These are phyloP conservation scores for Misgurnus mizolepis DNA, from an alignment of 2,113 vertebrate genomes.

Conservation along the genomic window DNA sequence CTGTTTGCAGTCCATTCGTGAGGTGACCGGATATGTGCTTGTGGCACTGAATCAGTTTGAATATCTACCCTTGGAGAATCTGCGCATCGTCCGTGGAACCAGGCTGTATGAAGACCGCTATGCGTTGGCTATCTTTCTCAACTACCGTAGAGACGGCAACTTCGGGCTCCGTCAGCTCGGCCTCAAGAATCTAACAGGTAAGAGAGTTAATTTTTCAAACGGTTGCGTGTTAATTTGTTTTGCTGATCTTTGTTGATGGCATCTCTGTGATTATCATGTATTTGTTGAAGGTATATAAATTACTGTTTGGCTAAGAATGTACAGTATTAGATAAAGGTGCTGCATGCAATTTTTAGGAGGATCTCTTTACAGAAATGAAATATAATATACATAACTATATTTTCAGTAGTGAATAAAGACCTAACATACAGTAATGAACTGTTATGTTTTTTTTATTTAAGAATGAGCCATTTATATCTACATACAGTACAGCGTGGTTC, in stretches of 20 bases:
- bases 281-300: neutral
- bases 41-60: constrained; percentile 99
- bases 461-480: too few species aligned
- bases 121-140: constrained; percentile 91
- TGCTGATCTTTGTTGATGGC: neutral
- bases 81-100: constrained; percentile 93
- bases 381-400: too few species aligned
- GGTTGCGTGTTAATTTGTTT: neutral
- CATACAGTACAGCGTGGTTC: too few species aligned
- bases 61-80: constrained; percentile 94
- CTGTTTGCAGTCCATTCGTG: constrained; percentile 88
- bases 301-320: neutral
- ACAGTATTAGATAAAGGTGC: neutral
- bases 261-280: neutral
- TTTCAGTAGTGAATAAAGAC: too few species aligned
- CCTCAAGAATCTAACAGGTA: constrained; percentile 91
- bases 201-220: neutral
- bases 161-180: constrained; percentile 93
- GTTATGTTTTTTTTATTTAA: too few species aligned
- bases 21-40: constrained; percentile 96
- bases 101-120: constrained; percentile 95
- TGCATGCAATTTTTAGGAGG: neutral
- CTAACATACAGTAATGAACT: too few species aligned
- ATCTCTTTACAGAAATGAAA: too few species aligned
- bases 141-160: constrained; percentile 95